Evolutionary conservation across 23 tunicate genomes (phyloP), one percentile per base, ranked within the genome.

Genomic region (Trididemnum miniatum): DNA sequence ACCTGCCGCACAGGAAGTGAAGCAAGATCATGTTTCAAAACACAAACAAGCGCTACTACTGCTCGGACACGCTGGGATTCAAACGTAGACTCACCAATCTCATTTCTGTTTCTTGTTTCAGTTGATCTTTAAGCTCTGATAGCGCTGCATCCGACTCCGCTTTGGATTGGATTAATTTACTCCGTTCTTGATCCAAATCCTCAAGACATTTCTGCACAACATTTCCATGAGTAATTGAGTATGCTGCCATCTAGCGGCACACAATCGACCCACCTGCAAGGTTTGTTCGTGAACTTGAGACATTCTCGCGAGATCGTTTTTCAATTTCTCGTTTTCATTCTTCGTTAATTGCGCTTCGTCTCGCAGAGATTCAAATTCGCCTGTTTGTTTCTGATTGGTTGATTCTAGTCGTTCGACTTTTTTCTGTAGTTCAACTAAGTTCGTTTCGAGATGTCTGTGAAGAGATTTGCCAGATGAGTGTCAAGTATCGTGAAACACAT

Each of bases 1-100:
- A n/a, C n/a, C n/a, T n/a, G n/a, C n/a, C n/a, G n/a, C n/a, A n/a
- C n/a, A n/a, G n/a, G n/a, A n/a, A n/a, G n/a, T n/a, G n/a, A n/a
- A n/a, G n/a, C n/a, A n/a, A n/a, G n/a, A n/a, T n/a, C n/a, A n/a
- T n/a, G n/a, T n/a, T n/a, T n/a, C n/a, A n/a, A n/a, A n/a, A n/a
- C n/a, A n/a, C n/a, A n/a, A n/a, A n/a, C n/a, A n/a, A n/a, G n/a
- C n/a, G n/a, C n/a, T n/a, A n/a, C n/a, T n/a, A n/a, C n/a, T n/a
- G 20, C 59, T 50, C 20, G 20, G 20, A 50, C 59, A 15, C 20
- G 59, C 20, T 50, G 15, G 20, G 20, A 50, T 15, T 50, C 20
- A n/a, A n/a, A n/a, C n/a, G n/a, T n/a, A n/a, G n/a, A 63, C 38
- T 83, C 32, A 91, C 97, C 92, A 83, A 71, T 79, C 97, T 72